phyloP scores from a whole-genome alignment of 2,113 vertebrate species.

The Paraplagusia blochii region DNA sequence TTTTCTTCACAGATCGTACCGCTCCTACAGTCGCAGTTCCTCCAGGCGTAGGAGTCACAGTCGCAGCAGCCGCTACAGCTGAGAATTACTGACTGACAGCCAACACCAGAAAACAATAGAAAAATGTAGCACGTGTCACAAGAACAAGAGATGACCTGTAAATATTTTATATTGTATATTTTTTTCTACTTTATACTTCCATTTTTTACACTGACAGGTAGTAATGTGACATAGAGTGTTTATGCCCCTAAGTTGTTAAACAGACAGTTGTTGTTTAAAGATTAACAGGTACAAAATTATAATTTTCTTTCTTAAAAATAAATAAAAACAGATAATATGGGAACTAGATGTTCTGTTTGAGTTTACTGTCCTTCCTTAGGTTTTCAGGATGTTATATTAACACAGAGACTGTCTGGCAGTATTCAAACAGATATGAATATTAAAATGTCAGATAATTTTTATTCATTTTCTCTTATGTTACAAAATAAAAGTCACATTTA shows the following conservation, averaged over 20 bases:
- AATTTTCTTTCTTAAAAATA: too few species aligned
- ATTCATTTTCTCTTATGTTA: not conserved
- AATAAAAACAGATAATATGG: too few species aligned
- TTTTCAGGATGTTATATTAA: constrained; percentile 46
- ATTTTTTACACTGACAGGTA: constrained; percentile 46
- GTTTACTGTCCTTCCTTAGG: not conserved
- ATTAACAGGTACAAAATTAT: too few species aligned
- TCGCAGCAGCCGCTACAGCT: constrained; percentile 89
- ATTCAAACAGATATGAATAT: constrained; percentile 43
- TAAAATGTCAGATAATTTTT: constrained; percentile 47
- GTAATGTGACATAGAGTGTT: constrained; percentile 5
- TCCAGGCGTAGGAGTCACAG: constrained; percentile 87
- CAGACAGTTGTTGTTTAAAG: too few species aligned
- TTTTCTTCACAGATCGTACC: constrained; percentile 77
- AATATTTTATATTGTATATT: constrained; percentile 49
- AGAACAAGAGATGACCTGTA: constrained; percentile 31
- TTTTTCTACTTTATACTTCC: constrained; percentile 18
- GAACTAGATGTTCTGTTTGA: not conserved
- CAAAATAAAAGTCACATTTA: not conserved
- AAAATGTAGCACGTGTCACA: not conserved
- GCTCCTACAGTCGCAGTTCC: constrained; percentile 88
- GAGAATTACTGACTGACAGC: constrained; percentile 44
- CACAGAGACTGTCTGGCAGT: constrained; percentile 19
- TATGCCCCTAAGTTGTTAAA: not conserved
- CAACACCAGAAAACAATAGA: too few species aligned